These are phyloP conservation scores for Saturnia japonica DNA, from an alignment of 2,888 invertebrate genomes.

Conservation along the genomic window DNA sequence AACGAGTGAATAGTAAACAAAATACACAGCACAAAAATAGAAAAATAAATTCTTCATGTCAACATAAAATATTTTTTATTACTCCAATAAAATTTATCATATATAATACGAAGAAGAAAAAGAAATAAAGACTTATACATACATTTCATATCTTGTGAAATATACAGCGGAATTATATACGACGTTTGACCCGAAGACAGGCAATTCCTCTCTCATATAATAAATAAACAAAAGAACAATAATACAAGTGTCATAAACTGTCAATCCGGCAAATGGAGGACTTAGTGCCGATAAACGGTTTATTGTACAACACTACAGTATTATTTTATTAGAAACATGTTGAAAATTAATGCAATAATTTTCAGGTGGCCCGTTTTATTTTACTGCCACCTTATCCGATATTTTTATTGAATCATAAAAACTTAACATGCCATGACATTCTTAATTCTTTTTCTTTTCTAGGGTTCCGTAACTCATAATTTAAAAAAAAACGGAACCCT, in stretches of 20 bases:
- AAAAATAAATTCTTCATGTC: background rate
- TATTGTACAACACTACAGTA: slow-evolving; percentile 38
- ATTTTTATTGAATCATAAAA: slow-evolving; percentile 30
- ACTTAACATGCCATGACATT: slow-evolving; percentile 16
- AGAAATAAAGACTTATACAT: background rate
- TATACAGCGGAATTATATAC: slow-evolving; percentile 26
- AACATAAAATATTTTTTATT: background rate
- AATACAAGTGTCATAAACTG: slow-evolving; percentile 40
- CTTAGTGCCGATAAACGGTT: slow-evolving; percentile 52
- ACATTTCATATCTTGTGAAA: background rate
- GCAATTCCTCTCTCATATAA: slow-evolving; percentile 19
- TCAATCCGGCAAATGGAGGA: slow-evolving; percentile 55
- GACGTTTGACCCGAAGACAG: slow-evolving; percentile 21
- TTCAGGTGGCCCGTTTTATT: slow-evolving; percentile 32
- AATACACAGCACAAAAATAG: too few species aligned
- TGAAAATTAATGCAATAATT: slow-evolving; percentile 35
- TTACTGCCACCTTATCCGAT: slow-evolving; percentile 28
- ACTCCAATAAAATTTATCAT: background rate
- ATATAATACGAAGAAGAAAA: background rate
- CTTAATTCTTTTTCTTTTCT: slow-evolving; percentile 4
- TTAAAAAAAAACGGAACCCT: too few species aligned
- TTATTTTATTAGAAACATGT: slow-evolving; percentile 38
- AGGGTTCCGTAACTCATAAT: too few species aligned
- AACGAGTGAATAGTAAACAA: too few species aligned
- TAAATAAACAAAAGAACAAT: slow-evolving; percentile 30